Percentiles rank a stretch among this genome's conserved stretches.
Conservation (phyloP, 2,797 vertebrate species). For the Naso thynnoides region DNA sequence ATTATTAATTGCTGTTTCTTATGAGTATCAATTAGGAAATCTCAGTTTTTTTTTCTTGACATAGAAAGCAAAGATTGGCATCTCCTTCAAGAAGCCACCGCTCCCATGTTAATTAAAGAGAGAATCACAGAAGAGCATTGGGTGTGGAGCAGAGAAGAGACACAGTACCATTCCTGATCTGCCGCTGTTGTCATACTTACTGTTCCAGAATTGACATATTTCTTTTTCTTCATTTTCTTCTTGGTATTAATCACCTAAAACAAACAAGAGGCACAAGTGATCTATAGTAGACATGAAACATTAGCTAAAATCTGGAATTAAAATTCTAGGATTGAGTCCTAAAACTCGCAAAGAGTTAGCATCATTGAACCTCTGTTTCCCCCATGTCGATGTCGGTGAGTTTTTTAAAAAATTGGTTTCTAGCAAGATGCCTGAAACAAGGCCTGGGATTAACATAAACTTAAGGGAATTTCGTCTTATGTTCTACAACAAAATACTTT, state of each 20-base stretch:
- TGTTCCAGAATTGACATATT: constrained; percentile 95
- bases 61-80: constrained; percentile 29
- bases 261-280: constrained; percentile 10
- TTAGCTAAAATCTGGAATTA: no score
- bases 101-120: constrained; percentile 38
- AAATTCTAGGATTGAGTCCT: no score
- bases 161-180: constrained; percentile 26
- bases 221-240: constrained; percentile 99
- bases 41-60: constrained; percentile 25
- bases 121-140: constrained; percentile 18
- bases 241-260: constrained; percentile 94
- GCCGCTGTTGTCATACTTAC: constrained; percentile 82
- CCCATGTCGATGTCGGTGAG: no score
- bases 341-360: no score
- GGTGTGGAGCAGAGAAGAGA: constrained; percentile 19
- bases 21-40: constrained; percentile 12
- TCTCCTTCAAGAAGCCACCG: constrained; percentile 39
- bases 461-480: no score
- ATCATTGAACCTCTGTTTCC: no score
- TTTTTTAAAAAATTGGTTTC: no score
- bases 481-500: no score
- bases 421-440: no score
- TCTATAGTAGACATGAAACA: not conserved
- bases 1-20: constrained; percentile 39
- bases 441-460: no score